These are phyloP conservation scores for Paedocypris micromegethes DNA, from an alignment of 2,797 vertebrate species.

Conservation along the genomic window DNA sequence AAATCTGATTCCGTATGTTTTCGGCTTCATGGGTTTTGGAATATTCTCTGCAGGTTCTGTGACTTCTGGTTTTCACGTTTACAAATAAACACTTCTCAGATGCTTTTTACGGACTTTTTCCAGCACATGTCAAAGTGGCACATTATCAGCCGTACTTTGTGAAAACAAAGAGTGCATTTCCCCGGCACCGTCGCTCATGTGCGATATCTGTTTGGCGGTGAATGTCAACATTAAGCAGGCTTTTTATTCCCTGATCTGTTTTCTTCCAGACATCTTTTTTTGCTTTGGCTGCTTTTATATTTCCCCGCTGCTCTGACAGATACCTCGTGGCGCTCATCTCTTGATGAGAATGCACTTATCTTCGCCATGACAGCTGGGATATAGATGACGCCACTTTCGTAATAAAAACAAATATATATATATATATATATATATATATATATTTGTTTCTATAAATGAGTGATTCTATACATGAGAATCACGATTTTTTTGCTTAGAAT, in stretches of 20 bases:
- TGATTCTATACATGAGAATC: too few species aligned
- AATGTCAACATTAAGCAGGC: constrained; percentile 37
- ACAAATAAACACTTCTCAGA: constrained; percentile 30
- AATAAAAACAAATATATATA: too few species aligned
- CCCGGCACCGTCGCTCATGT: constrained; percentile 9
- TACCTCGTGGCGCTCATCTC: constrained; percentile 4
- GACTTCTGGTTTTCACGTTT: constrained; percentile 15
- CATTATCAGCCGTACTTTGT: constrained; percentile 28
- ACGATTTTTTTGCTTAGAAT: too few species aligned
- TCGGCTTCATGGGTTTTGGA: not conserved
- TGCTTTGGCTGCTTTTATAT: constrained; percentile 26
- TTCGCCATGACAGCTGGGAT: constrained; percentile 17
- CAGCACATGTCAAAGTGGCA: constrained; percentile 26
- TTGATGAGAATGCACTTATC: constrained; percentile 24
- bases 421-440: too few species aligned
- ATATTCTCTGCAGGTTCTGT: constrained; percentile 17
- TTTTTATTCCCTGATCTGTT: constrained; percentile 30
- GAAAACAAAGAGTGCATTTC: constrained; percentile 35
- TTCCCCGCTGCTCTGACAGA: constrained; percentile 28
- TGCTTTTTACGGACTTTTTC: constrained; percentile 18
- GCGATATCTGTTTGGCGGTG: constrained; percentile 19
- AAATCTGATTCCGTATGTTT: not conserved
- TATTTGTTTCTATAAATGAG: too few species aligned
- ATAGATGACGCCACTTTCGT: constrained; percentile 21
- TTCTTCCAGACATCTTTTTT: constrained; percentile 13